Percentiles rank a stretch among this genome's conserved stretches.
phyloP scores from a whole-genome alignment of 2,888 invertebrate species.

The Drosophila merina region DNA sequence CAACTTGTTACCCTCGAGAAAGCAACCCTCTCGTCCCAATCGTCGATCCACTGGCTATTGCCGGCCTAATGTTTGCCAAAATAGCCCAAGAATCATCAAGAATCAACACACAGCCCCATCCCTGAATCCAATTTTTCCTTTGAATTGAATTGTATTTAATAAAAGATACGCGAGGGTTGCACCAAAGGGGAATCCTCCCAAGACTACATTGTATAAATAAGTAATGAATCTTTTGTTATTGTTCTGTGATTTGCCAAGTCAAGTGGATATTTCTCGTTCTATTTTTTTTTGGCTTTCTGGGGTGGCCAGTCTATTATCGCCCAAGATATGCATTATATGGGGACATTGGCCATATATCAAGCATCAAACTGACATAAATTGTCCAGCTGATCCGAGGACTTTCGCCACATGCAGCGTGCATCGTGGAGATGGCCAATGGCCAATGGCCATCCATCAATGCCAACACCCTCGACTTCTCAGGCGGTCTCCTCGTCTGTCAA shows the following conservation, averaged over 20 bases:
- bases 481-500: conserved; percentile 49
- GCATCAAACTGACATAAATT: conserved; percentile 69
- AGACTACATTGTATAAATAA: conserved; percentile 62
- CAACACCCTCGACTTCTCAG: conserved; percentile 61
- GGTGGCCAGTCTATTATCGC: conserved; percentile 37
- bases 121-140: conserved; percentile 8
- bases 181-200: background rate
- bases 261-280: conserved; percentile 44
- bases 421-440: conserved; percentile 47
- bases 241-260: conserved; percentile 68
- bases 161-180: conserved; percentile 69
- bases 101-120: conserved; percentile 14
- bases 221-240: conserved; percentile 68
- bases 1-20: conserved; percentile 50
- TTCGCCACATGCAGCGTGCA: conserved; percentile 8
- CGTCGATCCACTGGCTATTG: conserved; percentile 33
- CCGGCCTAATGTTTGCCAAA: conserved; percentile 63
- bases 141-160: conserved; percentile 77
- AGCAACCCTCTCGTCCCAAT: conserved; percentile 9
- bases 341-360: conserved; percentile 62
- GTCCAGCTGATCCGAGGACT: conserved; percentile 39
- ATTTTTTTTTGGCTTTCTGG: background rate
- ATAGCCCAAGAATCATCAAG: conserved; percentile 63
- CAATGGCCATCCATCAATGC: conserved; percentile 72
- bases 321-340: conserved; percentile 10